A percentile compares a stretch with the other conserved stretches of the same genome.
These are phyloP conservation scores for Dasypolia templi DNA, from an alignment of 2,888 invertebrate species.

Conservation along the genomic window DNA sequence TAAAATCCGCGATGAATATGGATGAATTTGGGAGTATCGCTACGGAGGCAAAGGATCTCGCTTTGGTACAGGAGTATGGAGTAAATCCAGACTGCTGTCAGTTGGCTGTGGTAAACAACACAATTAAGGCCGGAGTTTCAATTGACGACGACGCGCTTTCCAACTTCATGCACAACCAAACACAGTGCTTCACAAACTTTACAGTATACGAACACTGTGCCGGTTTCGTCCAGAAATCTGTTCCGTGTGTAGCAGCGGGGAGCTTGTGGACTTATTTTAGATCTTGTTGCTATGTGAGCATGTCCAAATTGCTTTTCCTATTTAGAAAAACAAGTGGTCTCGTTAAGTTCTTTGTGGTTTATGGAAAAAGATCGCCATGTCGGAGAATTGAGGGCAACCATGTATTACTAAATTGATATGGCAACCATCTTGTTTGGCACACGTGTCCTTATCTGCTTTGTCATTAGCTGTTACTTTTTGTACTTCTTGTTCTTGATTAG, in stretches of 20 bases:
- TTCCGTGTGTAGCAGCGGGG: conserved; percentile 20
- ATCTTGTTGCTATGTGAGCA: conserved; percentile 67
- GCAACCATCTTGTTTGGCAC: conserved; percentile 44
- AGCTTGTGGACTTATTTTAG: conserved; percentile 64
- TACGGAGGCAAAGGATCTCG: conserved; percentile 46
- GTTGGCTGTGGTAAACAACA: conserved; percentile 79
- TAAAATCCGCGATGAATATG: conserved; percentile 36
- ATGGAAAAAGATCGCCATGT: conserved; percentile 52
- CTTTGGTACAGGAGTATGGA: conserved; percentile 62
- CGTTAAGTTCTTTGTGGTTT: conserved; percentile 58
- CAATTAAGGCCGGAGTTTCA: conserved; percentile 79
- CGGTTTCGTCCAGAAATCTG: conserved; percentile 20
- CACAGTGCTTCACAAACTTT: conserved; percentile 34
- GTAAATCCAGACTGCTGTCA: conserved; percentile 79
- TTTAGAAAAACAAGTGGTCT: conserved; percentile 68
- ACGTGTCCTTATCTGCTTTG: conserved; percentile 41
- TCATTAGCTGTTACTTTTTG: conserved; percentile 30
- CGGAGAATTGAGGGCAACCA: conserved; percentile 42
- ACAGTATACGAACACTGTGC: conserved; percentile 54
- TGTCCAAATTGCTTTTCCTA: conserved; percentile 68
- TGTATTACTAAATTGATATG: conserved; percentile 47
- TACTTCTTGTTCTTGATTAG: conserved; percentile 38
- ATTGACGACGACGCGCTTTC: conserved; percentile 71
- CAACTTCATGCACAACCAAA: conserved; percentile 55
- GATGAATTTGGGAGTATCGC: neutral